A percentile compares a stretch with the other conserved stretches of the same genome.
These are phyloP conservation scores for Distichodus sexfasciatus DNA, from an alignment of 2,797 vertebrate genomes.

Conservation along the genomic window DNA sequence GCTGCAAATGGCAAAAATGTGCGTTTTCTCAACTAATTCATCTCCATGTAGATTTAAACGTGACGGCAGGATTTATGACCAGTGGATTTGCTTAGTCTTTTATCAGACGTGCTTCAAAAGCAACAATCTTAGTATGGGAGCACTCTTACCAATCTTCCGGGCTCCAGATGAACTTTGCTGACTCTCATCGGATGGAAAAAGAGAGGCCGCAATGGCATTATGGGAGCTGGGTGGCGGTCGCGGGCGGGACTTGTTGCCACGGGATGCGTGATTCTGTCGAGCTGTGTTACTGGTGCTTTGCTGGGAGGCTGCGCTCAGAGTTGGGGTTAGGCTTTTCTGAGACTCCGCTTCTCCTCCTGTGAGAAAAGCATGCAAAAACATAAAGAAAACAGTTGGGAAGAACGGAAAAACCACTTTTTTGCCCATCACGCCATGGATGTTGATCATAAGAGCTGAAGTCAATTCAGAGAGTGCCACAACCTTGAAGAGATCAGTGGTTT, in stretches of 20 bases:
- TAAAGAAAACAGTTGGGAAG: not conserved
- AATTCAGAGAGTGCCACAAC: too few relatives aligned
- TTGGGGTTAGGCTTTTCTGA: conserved; percentile 45
- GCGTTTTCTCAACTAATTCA: too few relatives aligned
- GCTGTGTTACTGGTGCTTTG: conserved; percentile 31
- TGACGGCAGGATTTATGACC: too few relatives aligned
- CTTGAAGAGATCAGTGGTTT: too few relatives aligned
- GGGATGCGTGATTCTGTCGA: conserved; percentile 59
- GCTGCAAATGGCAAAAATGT: too few relatives aligned
- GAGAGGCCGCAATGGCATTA: conserved; percentile 40
- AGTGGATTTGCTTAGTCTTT: too few relatives aligned
- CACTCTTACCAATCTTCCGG: conserved; percentile 71
- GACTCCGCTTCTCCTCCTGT: conserved; percentile 68
- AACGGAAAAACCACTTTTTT: not conserved
- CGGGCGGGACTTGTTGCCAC: conserved; percentile 65
- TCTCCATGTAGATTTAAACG: too few relatives aligned
- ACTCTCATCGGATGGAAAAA: conserved; percentile 46
- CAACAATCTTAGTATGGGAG: not conserved
- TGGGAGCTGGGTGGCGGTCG: conserved; percentile 59
- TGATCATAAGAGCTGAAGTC: too few relatives aligned
- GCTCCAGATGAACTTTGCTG: conserved; percentile 57
- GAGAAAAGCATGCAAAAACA: conserved; percentile 12
- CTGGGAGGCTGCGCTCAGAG: conserved; percentile 58
- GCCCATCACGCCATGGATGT: too few relatives aligned
- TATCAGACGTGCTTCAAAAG: not conserved